phyloP scores from a whole-genome alignment of 2,888 invertebrate species.

The Phortica magna region DNA sequence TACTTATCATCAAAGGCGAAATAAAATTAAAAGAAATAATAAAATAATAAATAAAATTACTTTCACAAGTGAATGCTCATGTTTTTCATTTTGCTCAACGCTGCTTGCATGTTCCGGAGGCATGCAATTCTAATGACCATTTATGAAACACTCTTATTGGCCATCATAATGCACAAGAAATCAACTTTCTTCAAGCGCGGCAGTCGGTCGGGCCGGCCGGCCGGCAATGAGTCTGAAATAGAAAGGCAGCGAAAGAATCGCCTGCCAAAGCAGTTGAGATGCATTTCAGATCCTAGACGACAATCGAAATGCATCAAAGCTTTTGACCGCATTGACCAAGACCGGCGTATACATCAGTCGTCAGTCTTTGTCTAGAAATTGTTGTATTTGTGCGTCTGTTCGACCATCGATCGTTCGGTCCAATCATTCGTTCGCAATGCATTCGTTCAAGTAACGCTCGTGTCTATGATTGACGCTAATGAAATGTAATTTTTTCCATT shows the following conservation, averaged over 20 bases:
- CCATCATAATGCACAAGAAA: neutral
- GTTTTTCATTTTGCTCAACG: neutral
- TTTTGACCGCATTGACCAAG: conserved; percentile 29
- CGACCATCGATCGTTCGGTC: no score
- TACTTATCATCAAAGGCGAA: neutral
- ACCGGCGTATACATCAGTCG: neutral
- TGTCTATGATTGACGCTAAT: conserved; percentile 21
- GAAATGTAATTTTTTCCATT: neutral
- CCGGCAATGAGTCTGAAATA: conserved; percentile 9
- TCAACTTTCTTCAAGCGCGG: no score
- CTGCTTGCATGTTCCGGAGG: neutral
- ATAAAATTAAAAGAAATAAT: neutral
- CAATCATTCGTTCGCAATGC: neutral
- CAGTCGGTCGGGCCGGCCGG: no score
- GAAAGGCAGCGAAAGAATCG: conserved; percentile 24
- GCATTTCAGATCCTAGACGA: conserved; percentile 30
- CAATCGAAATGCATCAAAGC: neutral
- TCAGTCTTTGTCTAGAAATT: no score
- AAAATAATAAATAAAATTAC: conserved; percentile 7
- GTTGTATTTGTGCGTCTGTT: no score
- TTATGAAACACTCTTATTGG: conserved; percentile 1
- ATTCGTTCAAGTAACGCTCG: neutral
- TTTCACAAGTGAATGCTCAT: conserved; percentile 31
- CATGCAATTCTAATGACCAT: conserved; percentile 27
- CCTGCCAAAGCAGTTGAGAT: neutral